Evolutionary conservation across 2,888 invertebrate species (phyloP).

Genomic region (Cylindroiulus punctatus): DNA sequence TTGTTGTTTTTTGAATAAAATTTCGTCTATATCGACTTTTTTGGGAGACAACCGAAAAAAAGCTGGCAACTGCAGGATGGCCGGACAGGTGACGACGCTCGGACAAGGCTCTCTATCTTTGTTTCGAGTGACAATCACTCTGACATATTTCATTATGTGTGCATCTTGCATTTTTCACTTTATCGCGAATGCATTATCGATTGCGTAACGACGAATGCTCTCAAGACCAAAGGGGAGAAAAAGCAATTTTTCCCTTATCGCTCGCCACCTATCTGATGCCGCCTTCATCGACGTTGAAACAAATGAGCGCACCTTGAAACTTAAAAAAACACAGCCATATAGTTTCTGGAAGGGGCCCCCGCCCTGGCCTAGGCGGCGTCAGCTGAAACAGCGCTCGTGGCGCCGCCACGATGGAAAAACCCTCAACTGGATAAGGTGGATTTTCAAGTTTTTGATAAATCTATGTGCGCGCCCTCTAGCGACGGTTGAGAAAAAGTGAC

Average conservation of each 20-base stretch:
- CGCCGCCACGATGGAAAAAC: neutral
- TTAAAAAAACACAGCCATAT: neutral
- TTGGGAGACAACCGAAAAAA: neutral
- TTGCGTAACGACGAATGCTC: slow-evolving; percentile 37
- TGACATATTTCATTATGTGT: neutral
- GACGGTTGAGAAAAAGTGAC: neutral
- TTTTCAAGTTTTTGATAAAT: too few relatives aligned
- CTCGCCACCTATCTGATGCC: neutral
- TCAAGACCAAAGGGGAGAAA: neutral
- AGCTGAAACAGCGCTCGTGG: neutral
- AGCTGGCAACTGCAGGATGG: neutral
- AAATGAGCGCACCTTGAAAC: neutral
- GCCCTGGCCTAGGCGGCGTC: neutral
- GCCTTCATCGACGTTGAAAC: neutral
- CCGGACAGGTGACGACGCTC: neutral
- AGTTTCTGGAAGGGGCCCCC: neutral
- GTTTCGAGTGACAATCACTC: slow-evolving; percentile 39
- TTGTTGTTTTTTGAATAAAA: neutral
- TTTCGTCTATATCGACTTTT: neutral
- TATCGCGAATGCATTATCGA: slow-evolving; percentile 31
- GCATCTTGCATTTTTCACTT: slow-evolving; percentile 37
- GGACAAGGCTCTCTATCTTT: slow-evolving; percentile 23
- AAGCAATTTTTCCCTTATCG: neutral
- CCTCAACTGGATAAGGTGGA: neutral
- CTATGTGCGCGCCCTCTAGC: neutral